Percentiles rank a stretch among this genome's conserved stretches.
These are phyloP conservation scores for Gnathochromis pfefferi DNA, from an alignment of 2,113 vertebrate species.

Conservation along the genomic window DNA sequence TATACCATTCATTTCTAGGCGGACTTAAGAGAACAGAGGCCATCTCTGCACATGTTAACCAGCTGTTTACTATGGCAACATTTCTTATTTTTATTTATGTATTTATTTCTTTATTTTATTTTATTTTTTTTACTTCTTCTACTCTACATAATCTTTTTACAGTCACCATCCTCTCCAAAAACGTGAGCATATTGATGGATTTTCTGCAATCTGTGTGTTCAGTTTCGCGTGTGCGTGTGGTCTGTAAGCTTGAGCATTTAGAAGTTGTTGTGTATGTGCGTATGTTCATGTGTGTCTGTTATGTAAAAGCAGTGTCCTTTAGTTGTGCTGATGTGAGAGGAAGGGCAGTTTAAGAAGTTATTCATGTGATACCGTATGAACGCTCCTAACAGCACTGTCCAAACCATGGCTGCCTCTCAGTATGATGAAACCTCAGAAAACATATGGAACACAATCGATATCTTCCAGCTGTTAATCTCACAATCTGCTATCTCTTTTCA, in stretches of 20 bases:
- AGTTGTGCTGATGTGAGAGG: conserved; percentile 31
- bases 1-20: conserved; percentile 53
- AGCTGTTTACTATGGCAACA: conserved; percentile 67
- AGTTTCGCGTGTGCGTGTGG: neutral
- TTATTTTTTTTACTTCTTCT: conserved; percentile 25
- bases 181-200: conserved; percentile 57
- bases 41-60: conserved; percentile 54
- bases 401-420: conserved; percentile 39
- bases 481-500: neutral
- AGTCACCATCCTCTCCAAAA: conserved; percentile 60
- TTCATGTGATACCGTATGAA: conserved; percentile 5
- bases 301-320: conserved; percentile 16
- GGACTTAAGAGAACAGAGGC: conserved; percentile 60
- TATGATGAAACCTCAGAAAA: conserved; percentile 18
- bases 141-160: conserved; percentile 56
- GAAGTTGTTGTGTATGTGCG: neutral
- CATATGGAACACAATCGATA: neutral
- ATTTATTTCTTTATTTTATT: neutral
- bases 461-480: conserved; percentile 28
- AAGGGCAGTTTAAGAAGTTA: conserved; percentile 16
- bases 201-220: conserved; percentile 44
- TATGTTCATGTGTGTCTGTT: neutral
- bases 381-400: conserved; percentile 9
- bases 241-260: conserved; percentile 33
- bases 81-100: conserved; percentile 22